These are phyloP conservation scores for Dioctria linearis DNA, from an alignment of 2,888 invertebrate species.

Conservation along the genomic window DNA sequence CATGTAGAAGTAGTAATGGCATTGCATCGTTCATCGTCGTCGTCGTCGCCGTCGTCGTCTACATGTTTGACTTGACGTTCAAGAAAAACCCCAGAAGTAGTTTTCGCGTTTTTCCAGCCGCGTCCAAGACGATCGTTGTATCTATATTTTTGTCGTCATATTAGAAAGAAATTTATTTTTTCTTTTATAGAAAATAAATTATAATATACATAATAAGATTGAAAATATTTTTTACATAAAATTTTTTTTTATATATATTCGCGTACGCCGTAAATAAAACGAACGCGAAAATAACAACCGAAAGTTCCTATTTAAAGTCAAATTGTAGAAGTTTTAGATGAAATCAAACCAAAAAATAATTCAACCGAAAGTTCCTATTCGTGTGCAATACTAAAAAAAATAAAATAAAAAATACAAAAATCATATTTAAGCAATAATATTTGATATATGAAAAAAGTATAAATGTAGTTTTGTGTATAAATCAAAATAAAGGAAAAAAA, in stretches of 20 bases:
- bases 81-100: slow-evolving; percentile 60
- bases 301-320: slow-evolving; percentile 58
- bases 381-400: slow-evolving; percentile 43
- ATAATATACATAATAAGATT: not conserved
- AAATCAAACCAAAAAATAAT: slow-evolving; percentile 17
- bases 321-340: slow-evolving; percentile 39
- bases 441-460: slow-evolving; percentile 1
- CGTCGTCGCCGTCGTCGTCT: slow-evolving; percentile 45
- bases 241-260: not conserved
- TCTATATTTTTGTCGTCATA: slow-evolving; percentile 7
- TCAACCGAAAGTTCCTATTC: slow-evolving; percentile 53
- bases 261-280: too few species aligned
- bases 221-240: not conserved
- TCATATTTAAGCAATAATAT: slow-evolving; percentile 37
- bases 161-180: slow-evolving; percentile 14
- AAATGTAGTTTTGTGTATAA: not conserved
- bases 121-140: slow-evolving; percentile 20
- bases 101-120: slow-evolving; percentile 60
- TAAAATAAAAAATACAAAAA: slow-evolving; percentile 20
- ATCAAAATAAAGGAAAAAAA: not conserved
- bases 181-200: not conserved
- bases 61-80: slow-evolving; percentile 53
- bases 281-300: not conserved
- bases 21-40: slow-evolving; percentile 55
- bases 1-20: slow-evolving; percentile 57